Percentiles rank a stretch among this genome's conserved stretches.
phyloP scores from a whole-genome alignment of 2,888 invertebrate genomes.

The Catocala sponsa region DNA sequence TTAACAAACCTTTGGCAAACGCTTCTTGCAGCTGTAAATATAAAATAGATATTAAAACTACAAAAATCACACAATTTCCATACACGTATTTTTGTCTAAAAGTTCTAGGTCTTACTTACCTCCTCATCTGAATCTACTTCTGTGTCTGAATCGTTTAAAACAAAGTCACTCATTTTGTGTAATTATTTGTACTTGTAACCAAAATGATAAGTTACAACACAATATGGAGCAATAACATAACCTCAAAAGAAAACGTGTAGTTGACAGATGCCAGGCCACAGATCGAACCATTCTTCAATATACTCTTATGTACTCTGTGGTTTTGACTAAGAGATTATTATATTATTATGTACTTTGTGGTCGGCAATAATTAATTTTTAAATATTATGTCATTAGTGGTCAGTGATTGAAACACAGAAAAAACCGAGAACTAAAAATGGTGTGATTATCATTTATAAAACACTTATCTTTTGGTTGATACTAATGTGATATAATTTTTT shows the following conservation, averaged over 20 bases:
- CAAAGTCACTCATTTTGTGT: conserved; percentile 75
- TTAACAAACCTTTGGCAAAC: conserved; percentile 94
- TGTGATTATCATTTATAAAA: too few relatives aligned
- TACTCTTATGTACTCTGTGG: too few relatives aligned
- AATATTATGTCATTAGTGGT: too few relatives aligned
- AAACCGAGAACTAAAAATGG: too few relatives aligned
- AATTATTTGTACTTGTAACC: background rate
- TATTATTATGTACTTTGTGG: too few relatives aligned
- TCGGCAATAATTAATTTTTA: too few relatives aligned
- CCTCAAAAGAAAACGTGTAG: conserved; percentile 22
- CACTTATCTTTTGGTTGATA: too few relatives aligned
- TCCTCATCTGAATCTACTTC: conserved; percentile 89
- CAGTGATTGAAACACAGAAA: too few relatives aligned
- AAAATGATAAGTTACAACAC: background rate
- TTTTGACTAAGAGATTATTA: too few relatives aligned
- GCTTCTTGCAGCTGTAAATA: conserved; percentile 94
- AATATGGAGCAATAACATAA: conserved; percentile 32
- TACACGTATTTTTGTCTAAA: too few relatives aligned
- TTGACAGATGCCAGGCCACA: background rate
- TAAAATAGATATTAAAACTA: conserved; percentile 7
- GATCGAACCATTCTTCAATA: too few relatives aligned
- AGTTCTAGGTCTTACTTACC: conserved; percentile 60
- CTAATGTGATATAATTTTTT: too few relatives aligned
- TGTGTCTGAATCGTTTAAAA: conserved; percentile 81
- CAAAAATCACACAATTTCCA: background rate